Evolutionary conservation across 2,888 invertebrate genomes (phyloP).

Genomic region (Latheticus oryzae): DNA sequence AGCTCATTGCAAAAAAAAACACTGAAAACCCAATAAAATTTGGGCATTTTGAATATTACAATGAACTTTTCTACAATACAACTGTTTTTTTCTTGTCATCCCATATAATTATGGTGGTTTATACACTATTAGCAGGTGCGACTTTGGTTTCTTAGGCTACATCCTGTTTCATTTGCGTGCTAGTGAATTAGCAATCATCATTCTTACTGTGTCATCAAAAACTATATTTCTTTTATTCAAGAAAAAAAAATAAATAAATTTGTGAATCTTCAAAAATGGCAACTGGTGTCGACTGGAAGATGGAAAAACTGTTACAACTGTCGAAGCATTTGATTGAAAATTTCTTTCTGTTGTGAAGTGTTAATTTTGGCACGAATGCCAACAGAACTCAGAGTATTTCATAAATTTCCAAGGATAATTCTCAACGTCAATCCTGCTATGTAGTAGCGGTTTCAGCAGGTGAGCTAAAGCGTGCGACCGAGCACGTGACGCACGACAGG

Average conservation of each 20-base stretch:
- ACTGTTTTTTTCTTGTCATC: constrained; percentile 32
- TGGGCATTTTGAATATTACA: too few relatives aligned
- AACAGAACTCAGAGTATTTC: constrained; percentile 13
- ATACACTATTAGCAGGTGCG: constrained; percentile 29
- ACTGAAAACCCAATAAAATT: too few relatives aligned
- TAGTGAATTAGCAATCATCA: constrained; percentile 30
- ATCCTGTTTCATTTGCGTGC: constrained; percentile 39
- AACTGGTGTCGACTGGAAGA: constrained; percentile 7
- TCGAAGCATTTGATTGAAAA: background rate
- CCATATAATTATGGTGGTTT: constrained; percentile 32
- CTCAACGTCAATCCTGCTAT: constrained; percentile 27
- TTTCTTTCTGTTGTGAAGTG: too few relatives aligned
- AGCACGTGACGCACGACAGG: constrained; percentile 51
- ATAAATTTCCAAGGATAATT: constrained; percentile 32
- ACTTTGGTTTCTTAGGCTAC: constrained; percentile 33
- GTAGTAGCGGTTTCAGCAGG: constrained; percentile 28
- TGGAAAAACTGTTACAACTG: constrained; percentile 8
- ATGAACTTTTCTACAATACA: too few relatives aligned
- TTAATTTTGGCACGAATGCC: constrained; percentile 15
- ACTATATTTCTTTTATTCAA: too few relatives aligned
- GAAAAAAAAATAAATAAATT: too few relatives aligned
- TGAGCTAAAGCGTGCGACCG: constrained; percentile 39
- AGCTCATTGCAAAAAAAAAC: too few relatives aligned
- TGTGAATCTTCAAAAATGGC: too few relatives aligned
- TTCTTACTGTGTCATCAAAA: constrained; percentile 30